Conservation (phyloP, 2,113 vertebrate genomes). For the Sphaerodactylus townsendi region DNA sequence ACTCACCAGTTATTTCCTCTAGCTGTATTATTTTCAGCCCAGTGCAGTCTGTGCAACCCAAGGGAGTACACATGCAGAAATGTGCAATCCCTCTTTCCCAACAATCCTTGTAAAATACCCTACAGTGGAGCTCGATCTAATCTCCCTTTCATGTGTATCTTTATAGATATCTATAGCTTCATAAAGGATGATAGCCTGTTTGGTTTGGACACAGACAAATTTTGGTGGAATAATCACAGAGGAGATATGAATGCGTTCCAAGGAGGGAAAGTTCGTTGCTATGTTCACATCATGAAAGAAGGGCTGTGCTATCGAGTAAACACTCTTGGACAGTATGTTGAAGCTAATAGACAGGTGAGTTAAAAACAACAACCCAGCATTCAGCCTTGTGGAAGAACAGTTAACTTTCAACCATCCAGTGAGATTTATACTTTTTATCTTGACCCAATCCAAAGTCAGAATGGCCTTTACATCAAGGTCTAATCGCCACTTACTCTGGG, state of each 20-base stretch:
- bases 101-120: constrained; percentile 36
- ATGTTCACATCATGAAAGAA: constrained; percentile 92
- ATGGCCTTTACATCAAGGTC: no score
- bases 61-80: background rate
- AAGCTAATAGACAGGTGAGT: constrained; percentile 93
- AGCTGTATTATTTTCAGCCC: background rate
- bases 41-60: background rate
- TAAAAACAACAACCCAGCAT: background rate
- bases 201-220: constrained; percentile 83
- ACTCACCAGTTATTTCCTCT: background rate
- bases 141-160: constrained; percentile 58
- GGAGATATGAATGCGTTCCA: constrained; percentile 88
- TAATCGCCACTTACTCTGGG: no score
- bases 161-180: constrained; percentile 86
- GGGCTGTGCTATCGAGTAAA: constrained; percentile 93
- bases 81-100: constrained; percentile 9
- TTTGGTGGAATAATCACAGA: constrained; percentile 91
- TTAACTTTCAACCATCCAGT: no score
- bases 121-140: constrained; percentile 46
- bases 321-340: constrained; percentile 91
- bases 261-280: constrained; percentile 89
- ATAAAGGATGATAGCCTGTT: constrained; percentile 82
- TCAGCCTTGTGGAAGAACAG: no score
- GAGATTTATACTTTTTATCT: no score
- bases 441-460: no score